Evolutionary conservation across 2,797 vertebrate genomes (phyloP).

Genomic region (Sciaenops ocellatus): DNA sequence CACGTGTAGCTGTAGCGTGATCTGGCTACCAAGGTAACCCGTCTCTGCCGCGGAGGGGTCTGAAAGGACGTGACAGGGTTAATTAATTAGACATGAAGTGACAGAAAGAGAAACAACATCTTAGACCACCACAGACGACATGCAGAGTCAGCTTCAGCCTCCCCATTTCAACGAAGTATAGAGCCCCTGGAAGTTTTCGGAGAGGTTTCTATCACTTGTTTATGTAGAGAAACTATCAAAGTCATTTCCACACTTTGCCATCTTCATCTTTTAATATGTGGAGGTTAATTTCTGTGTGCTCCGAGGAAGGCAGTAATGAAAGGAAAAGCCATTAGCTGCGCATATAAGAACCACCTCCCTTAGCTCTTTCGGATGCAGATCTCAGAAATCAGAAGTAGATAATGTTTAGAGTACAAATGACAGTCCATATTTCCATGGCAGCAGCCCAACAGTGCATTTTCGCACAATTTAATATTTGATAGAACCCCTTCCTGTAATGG

Average conservation of each 20-base stretch:
- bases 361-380: conserved; percentile 59
- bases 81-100: conserved; percentile 76
- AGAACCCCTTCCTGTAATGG: conserved; percentile 65
- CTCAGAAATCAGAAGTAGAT: conserved; percentile 71
- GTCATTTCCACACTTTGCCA: conserved; percentile 24
- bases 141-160: conserved; percentile 16
- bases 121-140: conserved; percentile 36
- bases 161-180: conserved; percentile 16
- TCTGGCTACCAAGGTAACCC: conserved; percentile 53
- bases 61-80: conserved; percentile 45
- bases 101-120: conserved; percentile 53
- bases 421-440: conserved; percentile 75
- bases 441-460: conserved; percentile 66
- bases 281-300: conserved; percentile 61
- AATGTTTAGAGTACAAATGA: conserved; percentile 77
- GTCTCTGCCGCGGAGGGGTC: conserved; percentile 41
- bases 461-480: conserved; percentile 75
- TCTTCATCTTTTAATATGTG: conserved; percentile 34
- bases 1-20: neutral
- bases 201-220: conserved; percentile 15
- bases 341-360: conserved; percentile 49
- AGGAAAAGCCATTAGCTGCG: conserved; percentile 80
- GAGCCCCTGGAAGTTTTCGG: conserved; percentile 27
- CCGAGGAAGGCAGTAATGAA: conserved; percentile 76
- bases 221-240: conserved; percentile 14